Base-by-base conservation (phyloP, 1,140 invertebrate genomes). In the Medauroidea extradentata region DNA sequence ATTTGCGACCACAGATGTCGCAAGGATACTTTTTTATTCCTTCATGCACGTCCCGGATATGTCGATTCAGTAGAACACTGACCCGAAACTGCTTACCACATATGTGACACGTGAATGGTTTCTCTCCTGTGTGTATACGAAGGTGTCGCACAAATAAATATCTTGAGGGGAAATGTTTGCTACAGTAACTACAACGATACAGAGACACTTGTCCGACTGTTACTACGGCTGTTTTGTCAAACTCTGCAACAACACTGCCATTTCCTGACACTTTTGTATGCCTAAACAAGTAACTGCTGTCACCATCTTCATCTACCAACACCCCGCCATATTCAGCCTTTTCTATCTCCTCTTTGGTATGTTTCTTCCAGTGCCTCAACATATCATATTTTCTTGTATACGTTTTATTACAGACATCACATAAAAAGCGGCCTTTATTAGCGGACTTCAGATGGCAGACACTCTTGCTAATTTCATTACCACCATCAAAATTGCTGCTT, bases 81-180 rank as follows among this genome's bases (percentile, higher is more conserved):
- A 85, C 79, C 18, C 84, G 75, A 70, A 90, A 91, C 56, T 84
- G 82, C 68, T 88, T 89, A 0, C 86, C 86, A 67, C 88, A 91
- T 1, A 87, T 70, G 59, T 84, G 81, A 66, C 89, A 91, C 24
- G 83, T 81, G 66, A 82, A 89, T 2, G 85, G 85, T 57, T 86
- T 81, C 68, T 90, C 86, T 13, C 86, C 86, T 1, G 85, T 86
- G 71, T 89, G 87, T 25, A 85, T 85, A 3, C 82, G 74, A 61
- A 78, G 74, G 60, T 87, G 85, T 70, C 77, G 81, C 14, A 80
- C 66, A 65, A 81, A 85, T 0, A 82, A 83, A 55, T 84, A 83
- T 0, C 79, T 71, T 2, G 83, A 81, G 60, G 79, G 78, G 24
- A 86, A 70, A 53, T 78, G 78, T 65, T 84, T 84, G 0, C 77